These are phyloP conservation scores for Drosophila dunni DNA, from an alignment of 1,140 invertebrate genomes.

Conservation along the genomic window DNA sequence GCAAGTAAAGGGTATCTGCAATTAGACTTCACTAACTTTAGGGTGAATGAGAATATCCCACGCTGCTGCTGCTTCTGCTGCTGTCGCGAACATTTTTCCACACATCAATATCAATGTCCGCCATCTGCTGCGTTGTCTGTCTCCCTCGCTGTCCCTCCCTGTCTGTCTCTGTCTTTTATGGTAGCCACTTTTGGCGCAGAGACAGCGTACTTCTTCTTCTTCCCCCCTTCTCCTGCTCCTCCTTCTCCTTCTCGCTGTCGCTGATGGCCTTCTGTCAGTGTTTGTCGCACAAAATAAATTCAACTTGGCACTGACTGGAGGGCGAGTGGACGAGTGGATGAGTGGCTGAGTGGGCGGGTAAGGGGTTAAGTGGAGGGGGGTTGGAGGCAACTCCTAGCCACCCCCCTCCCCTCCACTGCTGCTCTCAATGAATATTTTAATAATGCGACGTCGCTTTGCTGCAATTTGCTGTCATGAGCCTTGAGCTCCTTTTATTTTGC, in stretches of 20 bases:
- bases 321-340: background rate
- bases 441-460: constrained; percentile 53
- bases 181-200: constrained; percentile 68
- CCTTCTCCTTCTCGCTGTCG: constrained; percentile 8
- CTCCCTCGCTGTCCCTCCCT: background rate
- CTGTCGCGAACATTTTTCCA: background rate
- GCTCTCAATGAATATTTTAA: constrained; percentile 73
- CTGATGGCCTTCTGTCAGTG: constrained; percentile 57
- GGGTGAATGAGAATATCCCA: constrained; percentile 31
- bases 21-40: constrained; percentile 39
- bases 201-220: constrained; percentile 26
- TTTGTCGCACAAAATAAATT: constrained; percentile 81
- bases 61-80: constrained; percentile 24
- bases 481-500: constrained; percentile 55
- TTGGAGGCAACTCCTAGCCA: background rate
- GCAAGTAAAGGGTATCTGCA: constrained; percentile 7
- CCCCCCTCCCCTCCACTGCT: background rate
- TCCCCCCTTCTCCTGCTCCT: background rate
- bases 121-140: constrained; percentile 31
- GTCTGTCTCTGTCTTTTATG: constrained; percentile 3
- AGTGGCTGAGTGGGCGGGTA: background rate
- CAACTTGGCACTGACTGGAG: constrained; percentile 51
- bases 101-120: constrained; percentile 50
- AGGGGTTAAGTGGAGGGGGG: background rate
- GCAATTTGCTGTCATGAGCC: constrained; percentile 66